Percentiles rank a stretch among this genome's conserved stretches.
Evolutionary conservation across 64 coral and sea anemone genomes (phyloP).

Genomic region (Montipora efflorescens): DNA sequence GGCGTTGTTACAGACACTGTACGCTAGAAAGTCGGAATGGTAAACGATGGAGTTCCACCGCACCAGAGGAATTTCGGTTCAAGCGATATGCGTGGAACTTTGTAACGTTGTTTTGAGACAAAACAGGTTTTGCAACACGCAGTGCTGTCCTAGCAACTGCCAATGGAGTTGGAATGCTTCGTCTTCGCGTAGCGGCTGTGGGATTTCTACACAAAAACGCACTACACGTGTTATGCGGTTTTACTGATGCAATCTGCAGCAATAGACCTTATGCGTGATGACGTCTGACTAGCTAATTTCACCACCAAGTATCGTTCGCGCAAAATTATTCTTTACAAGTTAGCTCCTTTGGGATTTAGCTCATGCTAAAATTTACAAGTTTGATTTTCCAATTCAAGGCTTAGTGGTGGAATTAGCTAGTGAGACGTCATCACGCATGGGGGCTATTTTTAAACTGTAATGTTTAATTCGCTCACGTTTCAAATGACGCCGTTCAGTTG

Average conservation of each 20-base stretch:
- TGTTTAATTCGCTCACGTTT: no score
- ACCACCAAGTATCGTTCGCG: no score
- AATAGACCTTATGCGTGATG: no score
- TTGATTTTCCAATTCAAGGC: no score
- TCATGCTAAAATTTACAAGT: no score
- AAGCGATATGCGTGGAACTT: constrained; percentile 34
- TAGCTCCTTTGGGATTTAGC: no score
- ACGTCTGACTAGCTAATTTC: no score
- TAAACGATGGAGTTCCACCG: background rate
- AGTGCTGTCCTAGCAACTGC: constrained; percentile 61
- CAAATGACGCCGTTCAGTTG: no score
- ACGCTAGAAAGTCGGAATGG: constrained; percentile 23
- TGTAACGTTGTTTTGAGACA: background rate
- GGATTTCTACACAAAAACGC: constrained; percentile 35
- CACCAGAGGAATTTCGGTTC: constrained; percentile 2
- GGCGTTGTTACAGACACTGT: constrained; percentile 41
- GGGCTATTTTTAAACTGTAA: no score
- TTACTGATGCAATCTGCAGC: background rate
- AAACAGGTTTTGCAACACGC: constrained; percentile 18
- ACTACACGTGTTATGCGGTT: constrained; percentile 1
- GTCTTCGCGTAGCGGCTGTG: constrained; percentile 61
- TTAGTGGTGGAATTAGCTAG: no score
- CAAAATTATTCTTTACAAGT: no score
- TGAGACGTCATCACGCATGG: no score
- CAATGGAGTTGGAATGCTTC: constrained; percentile 42